Evolutionary conservation across 2,113 vertebrate species (phyloP).

Genomic region (Phylloscopus whistleri): DNA sequence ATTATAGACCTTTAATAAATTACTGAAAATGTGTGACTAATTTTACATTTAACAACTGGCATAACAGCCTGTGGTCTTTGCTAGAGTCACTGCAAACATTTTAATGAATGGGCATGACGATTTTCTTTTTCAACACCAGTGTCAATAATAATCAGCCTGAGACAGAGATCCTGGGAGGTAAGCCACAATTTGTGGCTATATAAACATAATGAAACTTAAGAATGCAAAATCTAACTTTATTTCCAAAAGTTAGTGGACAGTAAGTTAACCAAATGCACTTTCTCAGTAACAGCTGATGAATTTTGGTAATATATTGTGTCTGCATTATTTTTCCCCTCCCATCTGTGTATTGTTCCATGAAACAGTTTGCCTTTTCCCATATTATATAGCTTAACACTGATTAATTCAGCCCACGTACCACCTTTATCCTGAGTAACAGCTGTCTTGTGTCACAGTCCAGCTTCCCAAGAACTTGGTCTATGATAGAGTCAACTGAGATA

Average conservation of each 20-base stretch:
- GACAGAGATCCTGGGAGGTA: neutral
- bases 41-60: neutral
- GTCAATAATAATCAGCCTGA: neutral
- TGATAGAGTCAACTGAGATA: neutral
- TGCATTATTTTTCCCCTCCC: neutral
- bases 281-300: neutral
- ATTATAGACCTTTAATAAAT: neutral
- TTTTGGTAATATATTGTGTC: neutral
- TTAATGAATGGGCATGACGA: neutral
- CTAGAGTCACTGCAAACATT: neutral
- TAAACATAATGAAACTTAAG: neutral
- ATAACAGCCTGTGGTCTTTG: neutral
- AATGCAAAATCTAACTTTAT: neutral
- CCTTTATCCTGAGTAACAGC: neutral
- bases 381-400: neutral
- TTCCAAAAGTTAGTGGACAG: neutral
- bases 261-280: neutral
- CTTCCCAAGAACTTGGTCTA: neutral
- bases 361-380: neutral
- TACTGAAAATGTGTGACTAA: neutral
- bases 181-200: neutral
- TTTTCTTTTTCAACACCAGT: neutral
- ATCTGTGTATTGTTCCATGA: neutral
- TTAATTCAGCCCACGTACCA: neutral
- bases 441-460: neutral